phyloP scores from a whole-genome alignment of 2,797 vertebrate genomes.

The Lithobates sylvaticus region DNA sequence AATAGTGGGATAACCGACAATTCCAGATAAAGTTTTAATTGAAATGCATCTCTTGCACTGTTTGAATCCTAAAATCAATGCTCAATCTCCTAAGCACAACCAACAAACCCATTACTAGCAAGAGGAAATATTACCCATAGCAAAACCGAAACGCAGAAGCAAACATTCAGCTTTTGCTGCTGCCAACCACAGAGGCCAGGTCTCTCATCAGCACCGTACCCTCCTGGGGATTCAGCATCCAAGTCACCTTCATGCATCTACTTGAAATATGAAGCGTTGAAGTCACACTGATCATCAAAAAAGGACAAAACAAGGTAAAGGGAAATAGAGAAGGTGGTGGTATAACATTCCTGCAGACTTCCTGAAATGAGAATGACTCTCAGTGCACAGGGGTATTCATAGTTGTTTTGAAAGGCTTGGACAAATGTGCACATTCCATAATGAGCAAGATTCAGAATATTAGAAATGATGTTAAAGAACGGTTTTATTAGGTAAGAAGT shows the following conservation, averaged over 20 bases:
- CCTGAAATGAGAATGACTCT: background rate
- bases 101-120: slow-evolving; percentile 22
- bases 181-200: slow-evolving; percentile 7
- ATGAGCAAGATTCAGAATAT: too few species aligned
- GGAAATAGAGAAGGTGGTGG: background rate
- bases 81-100: background rate
- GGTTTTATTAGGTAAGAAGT: too few species aligned
- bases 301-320: slow-evolving; percentile 16
- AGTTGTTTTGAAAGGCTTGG: too few species aligned
- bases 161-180: slow-evolving; percentile 27
- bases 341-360: background rate
- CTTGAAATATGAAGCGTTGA: slow-evolving; percentile 30
- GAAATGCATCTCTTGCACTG: background rate
- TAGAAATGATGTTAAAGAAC: too few species aligned
- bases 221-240: slow-evolving; percentile 10
- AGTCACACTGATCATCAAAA: background rate
- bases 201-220: slow-evolving; percentile 7
- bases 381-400: background rate
- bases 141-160: slow-evolving; percentile 20
- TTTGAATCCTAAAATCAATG: slow-evolving; percentile 31
- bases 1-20: background rate
- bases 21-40: background rate
- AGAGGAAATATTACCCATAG: slow-evolving; percentile 29
- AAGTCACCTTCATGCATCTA: slow-evolving; percentile 57
- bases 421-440: too few species aligned